A percentile compares a stretch with the other conserved stretches of the same genome.
phyloP scores from a whole-genome alignment of 1,140 invertebrate genomes.

The Lepidurus packardi region DNA sequence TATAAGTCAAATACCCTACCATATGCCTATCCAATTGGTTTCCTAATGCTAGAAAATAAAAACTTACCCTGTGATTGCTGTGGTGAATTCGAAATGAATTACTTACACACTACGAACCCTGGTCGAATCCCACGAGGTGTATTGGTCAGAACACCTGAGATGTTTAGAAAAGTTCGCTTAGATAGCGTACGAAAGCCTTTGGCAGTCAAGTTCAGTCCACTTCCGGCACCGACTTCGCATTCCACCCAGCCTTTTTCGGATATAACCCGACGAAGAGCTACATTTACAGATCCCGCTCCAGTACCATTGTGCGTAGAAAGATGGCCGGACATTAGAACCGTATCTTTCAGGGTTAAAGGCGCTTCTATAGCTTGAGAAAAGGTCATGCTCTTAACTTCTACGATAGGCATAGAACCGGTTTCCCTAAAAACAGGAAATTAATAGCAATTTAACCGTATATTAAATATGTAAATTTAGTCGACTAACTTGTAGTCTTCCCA shows the following conservation, averaged over 20 bases:
- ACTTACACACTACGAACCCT: constrained; percentile 61
- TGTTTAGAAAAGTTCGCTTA: constrained; percentile 64
- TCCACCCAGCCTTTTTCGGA: constrained; percentile 80
- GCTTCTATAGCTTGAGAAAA: constrained; percentile 89
- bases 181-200: constrained; percentile 67
- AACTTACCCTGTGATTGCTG: constrained; percentile 33
- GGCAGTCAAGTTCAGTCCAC: constrained; percentile 64
- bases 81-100: not conserved
- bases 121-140: constrained; percentile 63
- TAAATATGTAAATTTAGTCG: not conserved
- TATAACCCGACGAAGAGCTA: constrained; percentile 65
- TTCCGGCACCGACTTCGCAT: constrained; percentile 68
- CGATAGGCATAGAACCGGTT: constrained; percentile 56
- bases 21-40: constrained; percentile 77
- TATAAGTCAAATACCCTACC: constrained; percentile 78
- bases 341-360: constrained; percentile 77
- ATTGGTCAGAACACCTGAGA: constrained; percentile 63
- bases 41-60: constrained; percentile 60
- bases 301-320: constrained; percentile 80
- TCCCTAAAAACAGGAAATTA: constrained; percentile 47
- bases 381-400: constrained; percentile 86
- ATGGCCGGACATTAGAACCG: constrained; percentile 69
- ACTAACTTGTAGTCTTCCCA: constrained; percentile 59
- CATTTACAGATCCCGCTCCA: constrained; percentile 64
- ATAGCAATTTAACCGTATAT: constrained; percentile 7